These are phyloP conservation scores for Aleiodes testaceus DNA, from an alignment of 2,888 invertebrate species.

Conservation along the genomic window DNA sequence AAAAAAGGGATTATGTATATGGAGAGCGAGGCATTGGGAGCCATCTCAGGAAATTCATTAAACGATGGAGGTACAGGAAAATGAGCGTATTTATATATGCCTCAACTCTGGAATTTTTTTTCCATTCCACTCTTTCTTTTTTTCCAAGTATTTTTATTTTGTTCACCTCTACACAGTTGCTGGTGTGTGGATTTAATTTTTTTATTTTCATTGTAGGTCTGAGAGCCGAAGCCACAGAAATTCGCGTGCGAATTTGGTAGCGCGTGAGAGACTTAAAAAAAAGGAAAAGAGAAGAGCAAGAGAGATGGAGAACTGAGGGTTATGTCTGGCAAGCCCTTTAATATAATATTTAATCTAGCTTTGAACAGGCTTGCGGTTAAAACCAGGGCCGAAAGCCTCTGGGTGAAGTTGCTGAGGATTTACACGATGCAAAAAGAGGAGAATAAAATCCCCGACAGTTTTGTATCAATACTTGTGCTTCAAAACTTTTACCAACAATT, in stretches of 20 bases:
- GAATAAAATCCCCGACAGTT: not conserved
- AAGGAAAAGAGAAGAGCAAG: not conserved
- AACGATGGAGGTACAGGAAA: slow-evolving; percentile 33
- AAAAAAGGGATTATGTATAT: slow-evolving; percentile 7
- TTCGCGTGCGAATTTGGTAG: slow-evolving; percentile 38
- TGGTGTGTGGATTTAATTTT: not conserved
- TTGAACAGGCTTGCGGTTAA: slow-evolving; percentile 73
- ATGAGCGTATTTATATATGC: slow-evolving; percentile 20
- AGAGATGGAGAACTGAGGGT: not conserved
- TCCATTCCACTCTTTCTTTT: slow-evolving; percentile 31
- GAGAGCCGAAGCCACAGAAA: slow-evolving; percentile 35
- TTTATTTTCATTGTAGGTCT: slow-evolving; percentile 29
- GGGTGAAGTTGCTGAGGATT: slow-evolving; percentile 29
- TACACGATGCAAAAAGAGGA: slow-evolving; percentile 23
- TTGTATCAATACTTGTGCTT: not conserved
- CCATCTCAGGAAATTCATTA: slow-evolving; percentile 52
- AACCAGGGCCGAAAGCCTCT: slow-evolving; percentile 55
- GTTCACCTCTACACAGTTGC: slow-evolving; percentile 21
- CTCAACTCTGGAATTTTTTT: slow-evolving; percentile 32
- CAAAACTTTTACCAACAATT: not conserved
- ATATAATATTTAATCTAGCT: slow-evolving; percentile 74
- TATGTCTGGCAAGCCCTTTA: slow-evolving; percentile 69
- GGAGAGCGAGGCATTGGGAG: slow-evolving; percentile 19
- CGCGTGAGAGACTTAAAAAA: slow-evolving; percentile 27
- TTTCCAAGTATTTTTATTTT: not conserved